Base-by-base conservation (phyloP, 1,140 invertebrate genomes). In the Drosophila carrolli region DNA sequence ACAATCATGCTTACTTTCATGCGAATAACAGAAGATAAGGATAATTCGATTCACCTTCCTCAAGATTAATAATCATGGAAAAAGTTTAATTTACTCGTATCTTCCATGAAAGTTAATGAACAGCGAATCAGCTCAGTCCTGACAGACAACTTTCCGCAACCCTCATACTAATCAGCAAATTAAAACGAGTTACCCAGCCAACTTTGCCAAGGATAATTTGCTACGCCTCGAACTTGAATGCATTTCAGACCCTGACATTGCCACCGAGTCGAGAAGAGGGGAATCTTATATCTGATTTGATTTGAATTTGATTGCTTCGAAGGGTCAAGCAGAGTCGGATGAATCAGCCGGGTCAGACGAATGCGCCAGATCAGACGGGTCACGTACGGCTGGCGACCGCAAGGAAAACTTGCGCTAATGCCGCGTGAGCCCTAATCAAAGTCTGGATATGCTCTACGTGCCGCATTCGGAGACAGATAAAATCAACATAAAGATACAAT, bases 401-500 rank as follows among this genome's bases (percentile, higher is more conserved):
- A 60, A 67, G 63, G 72, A 57, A 50, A 56, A 58, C 46, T 68
- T 66, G 60, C 71, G 54, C 50, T 72, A 65, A 75, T 72, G 55
- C 66, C 50, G 46, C 60, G 43, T 77, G 70, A 74, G 62, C 35
- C 58, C 71, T 75, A 75, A 84, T 70, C 65, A 59, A 74, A 78
- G 50, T 60, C 59, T 65, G 47, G 60, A 66, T 63, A 53, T 76
- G 46, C 35, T 40, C 53, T 81, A 86, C 82, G 82, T 86, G 82
- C 66, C 62, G 50, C 73, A 80, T 66, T 83, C 60, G 35, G 58
- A 27, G 40, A 23, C 48, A 67, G 63, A 66, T 68, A 88, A 70
- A 86, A 72, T 71, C 65, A 65, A 61, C 66, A 88, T 73, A 78
- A 65, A 75, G 57, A 60, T 58, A 81, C 66, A 57, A 72, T 66